Conservation (phyloP, 2,797 vertebrate genomes). For the Gymnothorax javanicus region DNA sequence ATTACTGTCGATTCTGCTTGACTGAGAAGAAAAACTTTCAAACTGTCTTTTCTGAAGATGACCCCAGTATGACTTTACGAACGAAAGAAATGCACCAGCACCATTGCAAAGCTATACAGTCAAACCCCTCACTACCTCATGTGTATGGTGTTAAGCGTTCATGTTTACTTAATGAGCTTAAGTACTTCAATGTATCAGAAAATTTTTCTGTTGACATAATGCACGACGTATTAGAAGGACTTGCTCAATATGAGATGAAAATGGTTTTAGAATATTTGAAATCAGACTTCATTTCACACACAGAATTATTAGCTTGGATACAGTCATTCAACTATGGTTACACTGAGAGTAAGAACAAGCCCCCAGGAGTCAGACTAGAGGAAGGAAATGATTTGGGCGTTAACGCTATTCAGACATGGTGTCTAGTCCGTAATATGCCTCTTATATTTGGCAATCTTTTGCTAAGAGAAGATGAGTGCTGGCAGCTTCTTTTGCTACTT, state of each 20-base stretch:
- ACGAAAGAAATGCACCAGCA: neutral
- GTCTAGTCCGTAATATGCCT: constrained; percentile 22
- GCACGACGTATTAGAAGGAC: neutral
- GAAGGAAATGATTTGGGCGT: no score
- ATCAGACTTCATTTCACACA: neutral
- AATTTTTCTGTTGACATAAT: constrained; percentile 4
- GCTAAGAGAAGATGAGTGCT: neutral
- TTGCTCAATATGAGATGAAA: no score
- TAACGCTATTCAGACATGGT: constrained; percentile 22
- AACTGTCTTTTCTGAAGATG: neutral
- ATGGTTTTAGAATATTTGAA: neutral
- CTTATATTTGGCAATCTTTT: constrained; percentile 29
- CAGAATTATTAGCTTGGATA: neutral
- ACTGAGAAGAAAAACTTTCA: no score
- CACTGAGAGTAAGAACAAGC: constrained; percentile 17
- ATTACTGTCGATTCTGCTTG: no score
- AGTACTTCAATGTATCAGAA: neutral
- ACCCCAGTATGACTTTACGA: neutral
- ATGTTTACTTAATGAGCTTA: neutral
- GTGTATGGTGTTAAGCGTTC: neutral
- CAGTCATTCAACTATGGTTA: constrained; percentile 26
- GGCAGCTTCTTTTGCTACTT: no score
- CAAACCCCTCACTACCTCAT: constrained; percentile 8
- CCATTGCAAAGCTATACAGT: neutral
- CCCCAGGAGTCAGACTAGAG: constrained; percentile 4